Base-by-base conservation (phyloP, 2,797 vertebrate species). In the Hafferia zeledoni region DNA sequence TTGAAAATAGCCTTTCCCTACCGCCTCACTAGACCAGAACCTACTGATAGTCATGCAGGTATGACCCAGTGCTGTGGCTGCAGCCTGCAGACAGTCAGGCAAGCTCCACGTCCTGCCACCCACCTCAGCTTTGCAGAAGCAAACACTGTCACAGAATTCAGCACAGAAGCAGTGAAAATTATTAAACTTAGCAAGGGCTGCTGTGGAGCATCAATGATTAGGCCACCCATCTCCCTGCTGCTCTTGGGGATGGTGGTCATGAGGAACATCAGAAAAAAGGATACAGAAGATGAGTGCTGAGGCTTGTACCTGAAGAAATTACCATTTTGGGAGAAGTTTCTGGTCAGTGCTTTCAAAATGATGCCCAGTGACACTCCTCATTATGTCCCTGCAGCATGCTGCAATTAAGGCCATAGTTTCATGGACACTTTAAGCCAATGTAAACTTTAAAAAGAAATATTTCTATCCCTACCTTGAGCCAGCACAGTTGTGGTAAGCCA, bases 1-100 rank as follows among this genome's bases (percentile, higher is more conserved):
- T 7, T 65, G 47, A 69, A 61, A 4, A 11, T 13, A 56, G 55
- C 17, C 50, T n/a, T 50, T 11, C 10, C 14, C 55, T 39, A 5
- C 1, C 5, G 2, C 23, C 33, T 53, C 31, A 3, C 8, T 1
- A 30, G 19, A 30, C 10, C 0, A 69, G 60, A 33, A 71, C 25
- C 24, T 17, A 4, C 49, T 15, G 23, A 8, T 15, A 39, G 27
- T 24, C 20, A 5, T 0, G 2, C 0, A 11, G 31, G 30, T 13
- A 5, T 3, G 12, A 44, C 7, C 28, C 2, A 0, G 5, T 7
- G 70, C 14, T 31, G 23, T 4, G 28, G 43, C n/a, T 7, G 9
- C 50, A 23, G 13, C 46, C 69, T 60, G 41, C 44, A 72, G 46
- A 8, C 9, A 44, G 19, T 3, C 31, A 14, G 28, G 3, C n/a